These are phyloP conservation scores for Grammomys dolichurus DNA, from an alignment of 2,113 vertebrate species.

Conservation along the genomic window DNA sequence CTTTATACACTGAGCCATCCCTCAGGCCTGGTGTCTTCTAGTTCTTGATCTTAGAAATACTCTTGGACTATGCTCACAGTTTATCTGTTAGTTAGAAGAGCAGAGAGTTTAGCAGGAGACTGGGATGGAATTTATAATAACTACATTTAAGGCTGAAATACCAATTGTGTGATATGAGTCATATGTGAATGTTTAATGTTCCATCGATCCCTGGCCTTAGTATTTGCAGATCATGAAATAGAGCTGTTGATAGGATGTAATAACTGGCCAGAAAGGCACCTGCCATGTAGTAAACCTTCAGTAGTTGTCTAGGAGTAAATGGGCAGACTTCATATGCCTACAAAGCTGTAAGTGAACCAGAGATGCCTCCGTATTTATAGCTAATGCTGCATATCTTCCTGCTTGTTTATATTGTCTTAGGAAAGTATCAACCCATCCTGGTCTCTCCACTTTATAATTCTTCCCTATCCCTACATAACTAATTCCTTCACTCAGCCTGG, in stretches of 20 bases:
- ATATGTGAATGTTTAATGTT: neutral
- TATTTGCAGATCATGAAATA: neutral
- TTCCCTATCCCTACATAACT: neutral
- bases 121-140: neutral
- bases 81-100: neutral
- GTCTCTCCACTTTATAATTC: neutral
- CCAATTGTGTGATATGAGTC: neutral
- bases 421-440: slow-evolving; percentile 13
- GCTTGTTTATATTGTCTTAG: slow-evolving; percentile 25
- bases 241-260: neutral
- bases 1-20: neutral
- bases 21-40: neutral
- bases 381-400: neutral
- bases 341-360: neutral
- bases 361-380: neutral
- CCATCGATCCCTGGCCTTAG: neutral
- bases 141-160: neutral
- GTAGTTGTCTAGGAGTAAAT: neutral
- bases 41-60: slow-evolving; percentile 36
- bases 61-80: neutral
- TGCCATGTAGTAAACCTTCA: neutral
- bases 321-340: neutral
- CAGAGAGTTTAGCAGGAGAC: neutral
- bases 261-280: neutral
- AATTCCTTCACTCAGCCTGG: neutral